Percentiles rank a stretch among this genome's conserved stretches.
Conservation (phyloP, 2,797 vertebrate genomes). For the Esox masquinongy region DNA sequence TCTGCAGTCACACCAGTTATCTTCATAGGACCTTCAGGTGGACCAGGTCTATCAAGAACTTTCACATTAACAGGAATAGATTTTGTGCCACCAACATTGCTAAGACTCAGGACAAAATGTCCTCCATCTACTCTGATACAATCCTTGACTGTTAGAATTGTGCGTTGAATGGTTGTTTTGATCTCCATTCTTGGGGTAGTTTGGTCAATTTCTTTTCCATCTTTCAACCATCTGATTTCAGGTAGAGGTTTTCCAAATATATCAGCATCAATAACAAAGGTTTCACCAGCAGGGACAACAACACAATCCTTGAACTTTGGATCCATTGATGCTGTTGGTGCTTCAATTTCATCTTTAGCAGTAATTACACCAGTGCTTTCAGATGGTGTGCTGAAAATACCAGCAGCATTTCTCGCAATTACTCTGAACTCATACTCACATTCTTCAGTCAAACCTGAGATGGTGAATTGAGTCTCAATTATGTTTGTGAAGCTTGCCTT, state of each 20-base stretch:
- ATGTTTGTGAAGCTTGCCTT: constrained; percentile 97
- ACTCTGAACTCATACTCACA: constrained; percentile 94
- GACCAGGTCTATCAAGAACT: constrained; percentile 91
- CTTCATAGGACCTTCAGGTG: constrained; percentile 85
- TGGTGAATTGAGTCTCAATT: constrained; percentile 88
- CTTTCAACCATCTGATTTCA: constrained; percentile 85
- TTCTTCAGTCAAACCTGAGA: constrained; percentile 88
- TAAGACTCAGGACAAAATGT: constrained; percentile 83
- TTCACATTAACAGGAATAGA: constrained; percentile 86
- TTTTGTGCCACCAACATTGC: constrained; percentile 89
- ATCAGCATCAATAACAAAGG: constrained; percentile 90
- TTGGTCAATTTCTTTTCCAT: constrained; percentile 86
- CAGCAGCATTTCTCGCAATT: constrained; percentile 93
- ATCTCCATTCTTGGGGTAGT: constrained; percentile 80
- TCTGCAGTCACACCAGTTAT: constrained; percentile 91
- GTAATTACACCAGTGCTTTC: constrained; percentile 93
- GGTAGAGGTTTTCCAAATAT: constrained; percentile 93
- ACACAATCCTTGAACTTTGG: constrained; percentile 82
- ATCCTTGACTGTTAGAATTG: constrained; percentile 78
- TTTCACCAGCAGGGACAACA: constrained; percentile 87
- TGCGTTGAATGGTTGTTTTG: constrained; percentile 89
- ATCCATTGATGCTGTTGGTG: constrained; percentile 86
- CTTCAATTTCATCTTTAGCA: constrained; percentile 90
- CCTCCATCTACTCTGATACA: constrained; percentile 87
- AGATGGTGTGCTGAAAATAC: constrained; percentile 88